Conservation (phyloP, 2,797 vertebrate genomes). For the Macropus fuliginosus region DNA sequence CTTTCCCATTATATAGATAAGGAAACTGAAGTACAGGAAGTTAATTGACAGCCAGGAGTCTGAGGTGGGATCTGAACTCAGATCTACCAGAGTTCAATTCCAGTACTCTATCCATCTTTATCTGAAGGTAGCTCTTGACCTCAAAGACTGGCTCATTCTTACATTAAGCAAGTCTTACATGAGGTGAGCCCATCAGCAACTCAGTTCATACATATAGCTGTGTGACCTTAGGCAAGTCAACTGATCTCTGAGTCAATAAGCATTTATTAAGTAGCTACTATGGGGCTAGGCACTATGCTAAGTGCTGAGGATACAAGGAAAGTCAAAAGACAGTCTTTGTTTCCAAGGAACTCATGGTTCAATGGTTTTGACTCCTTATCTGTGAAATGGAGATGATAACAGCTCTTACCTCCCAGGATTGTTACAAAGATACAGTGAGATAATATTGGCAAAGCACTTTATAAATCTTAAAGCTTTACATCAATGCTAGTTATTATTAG, state of each 20-base stretch:
- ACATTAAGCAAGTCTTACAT: conserved; percentile 53
- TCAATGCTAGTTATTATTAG: neutral
- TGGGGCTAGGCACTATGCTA: neutral
- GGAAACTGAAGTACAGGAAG: neutral
- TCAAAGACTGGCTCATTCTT: conserved; percentile 62
- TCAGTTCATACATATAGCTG: neutral
- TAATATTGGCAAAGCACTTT: neutral
- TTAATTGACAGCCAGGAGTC: neutral
- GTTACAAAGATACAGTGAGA: neutral
- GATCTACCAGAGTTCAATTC: neutral
- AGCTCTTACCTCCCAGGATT: neutral
- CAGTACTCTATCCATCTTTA: neutral
- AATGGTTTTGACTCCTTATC: neutral
- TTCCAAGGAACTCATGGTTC: neutral
- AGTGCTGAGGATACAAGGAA: neutral
- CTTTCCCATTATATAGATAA: conserved; percentile 15
- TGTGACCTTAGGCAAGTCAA: neutral
- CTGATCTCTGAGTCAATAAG: neutral
- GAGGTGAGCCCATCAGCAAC: conserved; percentile 40
- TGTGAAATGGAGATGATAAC: neutral
- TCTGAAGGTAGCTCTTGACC: conserved; percentile 19
- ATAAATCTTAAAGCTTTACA: neutral
- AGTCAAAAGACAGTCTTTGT: neutral
- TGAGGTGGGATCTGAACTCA: neutral
- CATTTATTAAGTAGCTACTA: neutral